Evolutionary conservation across 1,140 invertebrate species (phyloP).

Genomic region (Drosophila fuyamai): DNA sequence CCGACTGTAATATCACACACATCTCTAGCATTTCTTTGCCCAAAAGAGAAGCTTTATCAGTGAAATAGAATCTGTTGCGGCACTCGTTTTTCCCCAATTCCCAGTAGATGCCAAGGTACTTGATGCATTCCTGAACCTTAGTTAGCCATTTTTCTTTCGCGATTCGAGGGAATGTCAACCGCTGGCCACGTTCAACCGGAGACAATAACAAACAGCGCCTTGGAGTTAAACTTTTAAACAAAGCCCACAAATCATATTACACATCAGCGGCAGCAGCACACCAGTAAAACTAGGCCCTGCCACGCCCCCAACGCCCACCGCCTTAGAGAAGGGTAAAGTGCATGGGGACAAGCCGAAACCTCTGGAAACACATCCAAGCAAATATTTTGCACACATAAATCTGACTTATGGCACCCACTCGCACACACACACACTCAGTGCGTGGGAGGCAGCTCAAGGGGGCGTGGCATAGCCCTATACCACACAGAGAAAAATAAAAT

Average conservation of each 20-base stretch:
- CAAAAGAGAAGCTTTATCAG: slow-evolving; percentile 24
- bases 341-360: slow-evolving; percentile 31
- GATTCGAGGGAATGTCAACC: slow-evolving; percentile 57
- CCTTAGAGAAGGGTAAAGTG: slow-evolving; percentile 39
- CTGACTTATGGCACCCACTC: slow-evolving; percentile 75
- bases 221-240: slow-evolving; percentile 61
- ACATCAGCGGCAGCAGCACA: slow-evolving; percentile 29
- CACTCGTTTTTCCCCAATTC: neutral
- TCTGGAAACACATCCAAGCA: slow-evolving; percentile 29
- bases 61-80: slow-evolving; percentile 23
- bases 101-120: slow-evolving; percentile 16
- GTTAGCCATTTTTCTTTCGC: slow-evolving; percentile 58
- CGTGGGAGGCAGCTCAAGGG: slow-evolving; percentile 3
- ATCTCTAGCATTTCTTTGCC: slow-evolving; percentile 16
- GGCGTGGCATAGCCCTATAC: slow-evolving; percentile 10
- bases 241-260: slow-evolving; percentile 71
- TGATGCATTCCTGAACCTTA: slow-evolving; percentile 34
- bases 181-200: slow-evolving; percentile 30
- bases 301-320: slow-evolving; percentile 18
- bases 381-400: slow-evolving; percentile 82
- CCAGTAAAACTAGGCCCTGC: slow-evolving; percentile 48
- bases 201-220: slow-evolving; percentile 53
- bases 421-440: slow-evolving; percentile 16
- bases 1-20: slow-evolving; percentile 8
- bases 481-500: neutral